A percentile compares a stretch with the other conserved stretches of the same genome.
Evolutionary conservation across 2,113 vertebrate species (phyloP).

Genomic region (Aptenodytes patagonicus): DNA sequence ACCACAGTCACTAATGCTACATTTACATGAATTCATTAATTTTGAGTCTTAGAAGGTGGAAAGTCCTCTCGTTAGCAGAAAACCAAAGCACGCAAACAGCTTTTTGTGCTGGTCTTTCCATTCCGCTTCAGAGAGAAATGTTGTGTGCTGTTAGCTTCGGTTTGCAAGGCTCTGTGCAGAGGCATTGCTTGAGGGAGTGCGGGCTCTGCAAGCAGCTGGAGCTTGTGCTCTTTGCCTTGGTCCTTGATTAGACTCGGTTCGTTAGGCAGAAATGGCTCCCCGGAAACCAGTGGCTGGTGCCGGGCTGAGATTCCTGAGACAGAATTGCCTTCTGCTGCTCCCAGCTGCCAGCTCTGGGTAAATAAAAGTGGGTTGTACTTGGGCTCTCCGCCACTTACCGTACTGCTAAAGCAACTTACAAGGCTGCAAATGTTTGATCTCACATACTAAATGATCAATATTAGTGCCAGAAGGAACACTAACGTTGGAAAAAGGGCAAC

Average conservation of each 20-base stretch:
- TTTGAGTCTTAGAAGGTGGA: not conserved
- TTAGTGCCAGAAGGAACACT: not conserved
- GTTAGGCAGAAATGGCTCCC: not conserved
- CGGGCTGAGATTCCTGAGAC: not conserved
- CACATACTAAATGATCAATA: not conserved
- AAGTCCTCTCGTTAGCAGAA: not conserved
- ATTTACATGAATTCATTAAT: not conserved
- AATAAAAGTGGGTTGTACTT: not conserved
- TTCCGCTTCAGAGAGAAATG: not conserved
- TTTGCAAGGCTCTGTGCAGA: not conserved
- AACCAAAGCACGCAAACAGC: not conserved
- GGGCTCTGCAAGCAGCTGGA: not conserved
- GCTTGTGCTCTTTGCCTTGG: not conserved
- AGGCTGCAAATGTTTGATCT: not conserved
- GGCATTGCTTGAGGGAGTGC: accelerated
- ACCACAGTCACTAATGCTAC: not conserved
- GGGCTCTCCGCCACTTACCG: accelerated
- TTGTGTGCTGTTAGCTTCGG: not conserved
- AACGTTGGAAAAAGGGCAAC: not conserved
- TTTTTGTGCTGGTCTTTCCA: not conserved
- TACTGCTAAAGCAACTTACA: not conserved
- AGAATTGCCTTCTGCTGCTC: not conserved
- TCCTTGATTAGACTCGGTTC: not conserved
- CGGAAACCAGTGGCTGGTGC: not conserved
- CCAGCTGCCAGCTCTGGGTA: not conserved